Evolutionary conservation across 1,140 invertebrate species (phyloP).

Genomic region (Cotesia typhae): DNA sequence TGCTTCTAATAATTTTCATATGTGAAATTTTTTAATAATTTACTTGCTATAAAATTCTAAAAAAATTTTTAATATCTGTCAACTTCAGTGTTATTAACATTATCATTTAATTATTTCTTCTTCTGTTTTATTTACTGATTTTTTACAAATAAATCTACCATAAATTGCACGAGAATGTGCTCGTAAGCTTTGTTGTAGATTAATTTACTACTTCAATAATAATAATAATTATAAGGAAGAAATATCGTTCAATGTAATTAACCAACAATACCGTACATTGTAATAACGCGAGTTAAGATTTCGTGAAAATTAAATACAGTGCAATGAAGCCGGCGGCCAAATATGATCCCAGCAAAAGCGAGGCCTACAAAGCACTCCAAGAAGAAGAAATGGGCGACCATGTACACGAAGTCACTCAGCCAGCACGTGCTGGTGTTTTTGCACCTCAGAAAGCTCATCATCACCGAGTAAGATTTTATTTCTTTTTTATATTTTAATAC

Average conservation of each 20-base stretch:
- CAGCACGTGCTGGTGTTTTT: slow-evolving; percentile 79
- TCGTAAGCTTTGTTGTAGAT: slow-evolving; percentile 11
- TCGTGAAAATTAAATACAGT: slow-evolving; percentile 52
- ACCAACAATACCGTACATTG: not conserved
- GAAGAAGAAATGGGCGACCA: slow-evolving; percentile 73
- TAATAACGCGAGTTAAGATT: slow-evolving; percentile 43
- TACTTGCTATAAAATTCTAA: too few relatives aligned
- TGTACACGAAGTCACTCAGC: slow-evolving; percentile 73
- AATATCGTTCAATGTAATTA: not conserved
- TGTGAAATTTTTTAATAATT: too few relatives aligned
- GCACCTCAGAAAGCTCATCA: slow-evolving; percentile 70
- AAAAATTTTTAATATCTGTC: too few relatives aligned
- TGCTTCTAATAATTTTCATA: too few relatives aligned
- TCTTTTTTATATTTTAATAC: not conserved
- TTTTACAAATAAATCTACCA: not conserved
- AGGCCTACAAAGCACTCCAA: slow-evolving; percentile 84
- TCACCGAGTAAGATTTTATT: slow-evolving; percentile 48
- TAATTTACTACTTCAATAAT: not conserved
- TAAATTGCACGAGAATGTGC: slow-evolving; percentile 21
- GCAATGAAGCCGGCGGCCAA: slow-evolving; percentile 75
- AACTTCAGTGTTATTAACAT: too few relatives aligned
- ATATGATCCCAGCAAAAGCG: slow-evolving; percentile 85
- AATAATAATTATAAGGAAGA: not conserved
- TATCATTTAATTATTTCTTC: too few relatives aligned
- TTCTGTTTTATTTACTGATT: not conserved